Base-by-base conservation (phyloP, 2,888 invertebrate genomes). In the Stenolophus ochropezus region DNA sequence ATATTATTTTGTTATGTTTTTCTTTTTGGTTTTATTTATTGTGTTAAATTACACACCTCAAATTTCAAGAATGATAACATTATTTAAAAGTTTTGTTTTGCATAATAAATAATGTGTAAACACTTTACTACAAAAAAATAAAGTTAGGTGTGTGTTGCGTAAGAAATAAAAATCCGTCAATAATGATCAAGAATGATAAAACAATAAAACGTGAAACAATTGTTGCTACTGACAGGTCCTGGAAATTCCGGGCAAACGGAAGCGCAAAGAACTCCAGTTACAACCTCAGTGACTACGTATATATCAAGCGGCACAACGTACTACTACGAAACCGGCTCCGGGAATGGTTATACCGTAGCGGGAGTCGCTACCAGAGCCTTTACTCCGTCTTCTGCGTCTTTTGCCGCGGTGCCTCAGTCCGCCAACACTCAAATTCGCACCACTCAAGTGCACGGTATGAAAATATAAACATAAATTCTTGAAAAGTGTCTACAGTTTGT, bases 211-310 rank as follows among this genome's bases (percentile, higher is more conserved):
- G 6, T 14, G 16, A 33, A 51, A 53, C 16, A 42, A 27, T 33
- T 77, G 73, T 21, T 71, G 2, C 49, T 42, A 20, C 23, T 84
- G 78, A 11, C 75, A 88, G 88, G 87, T 84, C 87, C 88, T n/a
- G 85, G 85, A 20, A 79, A 71, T 69, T 53, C 79, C 27, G 33
- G 49, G 1, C 80, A 80, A 56, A 27, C 58, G 2, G 81, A 81
- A 18, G 84, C 86, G 65, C 85, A 85, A 82, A 85, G 85, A 16
- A 84, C 84, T 56, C 84, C 86, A 23, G 85, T 87, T 61, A 86
- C 88, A 5, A 86, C 88, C 65, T 86, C 87, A 4, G 87, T 87
- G 3, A 84, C 88, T 3, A 86, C 89, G 2, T 89, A 89, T 84
- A 83, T 89, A 65, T 85, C 88, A 1, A 86, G 86, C 79, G 87